phyloP scores from a whole-genome alignment of 2,113 vertebrate species.

The Chlamydotis undulata region DNA sequence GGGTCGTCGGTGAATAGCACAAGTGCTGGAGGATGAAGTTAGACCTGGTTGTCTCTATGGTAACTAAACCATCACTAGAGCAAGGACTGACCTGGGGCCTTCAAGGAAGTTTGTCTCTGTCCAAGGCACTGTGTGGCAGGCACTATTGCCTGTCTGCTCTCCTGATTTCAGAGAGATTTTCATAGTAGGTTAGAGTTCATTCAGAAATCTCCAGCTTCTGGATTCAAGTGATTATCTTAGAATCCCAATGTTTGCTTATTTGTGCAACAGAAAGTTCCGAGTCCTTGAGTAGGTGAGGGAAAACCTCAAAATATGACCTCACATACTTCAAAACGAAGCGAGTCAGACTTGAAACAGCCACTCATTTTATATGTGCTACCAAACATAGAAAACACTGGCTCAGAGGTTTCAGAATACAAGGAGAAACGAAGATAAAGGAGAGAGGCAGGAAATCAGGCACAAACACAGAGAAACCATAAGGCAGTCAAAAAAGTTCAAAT shows the following conservation, averaged over 20 bases:
- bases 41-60: constrained; percentile 74
- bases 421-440: neutral
- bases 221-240: neutral
- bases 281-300: neutral
- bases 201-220: neutral
- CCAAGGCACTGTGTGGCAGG: neutral
- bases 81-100: constrained; percentile 68
- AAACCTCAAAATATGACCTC: neutral
- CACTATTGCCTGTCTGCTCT: neutral
- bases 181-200: neutral
- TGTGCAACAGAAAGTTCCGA: neutral
- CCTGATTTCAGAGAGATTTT: neutral
- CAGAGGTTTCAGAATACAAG: neutral
- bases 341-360: neutral
- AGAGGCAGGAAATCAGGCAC: neutral
- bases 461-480: neutral
- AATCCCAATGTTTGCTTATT: accelerated
- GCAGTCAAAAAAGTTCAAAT: neutral
- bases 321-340: neutral
- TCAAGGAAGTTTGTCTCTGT: neutral
- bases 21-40: constrained; percentile 25
- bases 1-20: constrained; percentile 18
- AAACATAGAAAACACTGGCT: neutral
- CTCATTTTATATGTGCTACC: accelerated
- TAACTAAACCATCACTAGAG: constrained; percentile 64